Evolutionary conservation across 1,140 invertebrate species (phyloP).

Genomic region (Thaumetopoea pityocampa): DNA sequence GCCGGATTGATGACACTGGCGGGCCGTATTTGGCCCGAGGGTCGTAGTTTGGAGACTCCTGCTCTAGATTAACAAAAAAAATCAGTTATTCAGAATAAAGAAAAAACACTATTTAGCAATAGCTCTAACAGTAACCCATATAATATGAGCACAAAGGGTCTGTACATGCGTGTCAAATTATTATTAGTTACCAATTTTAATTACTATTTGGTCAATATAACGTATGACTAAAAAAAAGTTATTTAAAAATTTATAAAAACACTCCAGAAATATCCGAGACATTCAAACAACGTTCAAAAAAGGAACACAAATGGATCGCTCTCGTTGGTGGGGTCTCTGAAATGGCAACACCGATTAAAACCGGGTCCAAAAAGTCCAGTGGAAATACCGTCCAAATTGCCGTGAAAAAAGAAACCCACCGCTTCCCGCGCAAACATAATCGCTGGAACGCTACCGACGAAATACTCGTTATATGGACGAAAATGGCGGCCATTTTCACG

Average conservation of each 20-base stretch:
- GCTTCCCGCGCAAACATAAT: slow-evolving; percentile 45
- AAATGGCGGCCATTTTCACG: slow-evolving; percentile 38
- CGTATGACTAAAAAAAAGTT: too few species aligned
- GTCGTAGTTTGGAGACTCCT: too few species aligned
- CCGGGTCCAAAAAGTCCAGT: slow-evolving; percentile 52
- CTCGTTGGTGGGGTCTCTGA: slow-evolving; percentile 29
- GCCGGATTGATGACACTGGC: too few species aligned
- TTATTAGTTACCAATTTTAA: too few species aligned
- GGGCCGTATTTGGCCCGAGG: too few species aligned
- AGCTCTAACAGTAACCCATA: too few species aligned
- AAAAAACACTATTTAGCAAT: background rate
- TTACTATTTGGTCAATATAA: too few species aligned
- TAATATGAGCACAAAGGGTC: too few species aligned
- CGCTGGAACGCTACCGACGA: slow-evolving; percentile 39
- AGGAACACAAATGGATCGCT: slow-evolving; percentile 37
- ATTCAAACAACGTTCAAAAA: slow-evolving; percentile 16
- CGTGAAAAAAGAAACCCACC: slow-evolving; percentile 41
- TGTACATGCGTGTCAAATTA: too few species aligned
- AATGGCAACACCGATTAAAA: slow-evolving; percentile 63
- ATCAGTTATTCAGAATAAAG: background rate
- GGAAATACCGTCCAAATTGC: slow-evolving; percentile 49
- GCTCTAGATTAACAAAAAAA: too few species aligned
- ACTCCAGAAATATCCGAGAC: slow-evolving; percentile 6
- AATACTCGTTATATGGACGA: slow-evolving; percentile 44
- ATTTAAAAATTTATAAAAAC: slow-evolving; percentile 11